Percentiles rank a stretch among this genome's conserved stretches.
Evolutionary conservation across 2,797 vertebrate species (phyloP).

Genomic region (Graptemys geographica): DNA sequence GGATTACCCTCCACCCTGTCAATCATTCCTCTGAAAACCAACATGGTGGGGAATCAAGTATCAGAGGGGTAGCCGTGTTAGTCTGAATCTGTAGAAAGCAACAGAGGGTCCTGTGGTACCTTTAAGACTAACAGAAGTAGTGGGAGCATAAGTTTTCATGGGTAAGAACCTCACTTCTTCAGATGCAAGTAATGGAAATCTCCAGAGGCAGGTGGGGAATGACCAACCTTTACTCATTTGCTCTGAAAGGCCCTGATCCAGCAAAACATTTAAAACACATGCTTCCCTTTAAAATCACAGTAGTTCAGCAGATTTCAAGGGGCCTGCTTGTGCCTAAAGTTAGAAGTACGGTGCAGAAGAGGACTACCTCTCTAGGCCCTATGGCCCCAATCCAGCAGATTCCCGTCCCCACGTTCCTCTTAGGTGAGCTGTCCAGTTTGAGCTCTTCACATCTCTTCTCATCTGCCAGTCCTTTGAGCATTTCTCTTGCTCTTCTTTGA

Average conservation of each 20-base stretch:
- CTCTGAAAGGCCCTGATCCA: not conserved
- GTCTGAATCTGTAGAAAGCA: too few species aligned
- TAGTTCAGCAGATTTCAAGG: not conserved
- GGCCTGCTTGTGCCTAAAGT: not conserved
- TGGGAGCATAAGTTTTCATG: too few species aligned
- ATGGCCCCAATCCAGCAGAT: not conserved
- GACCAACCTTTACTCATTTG: not conserved
- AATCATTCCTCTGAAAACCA: not conserved
- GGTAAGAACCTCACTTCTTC: too few species aligned
- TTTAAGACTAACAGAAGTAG: too few species aligned
- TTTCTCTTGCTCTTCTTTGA: not conserved
- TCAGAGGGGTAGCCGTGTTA: too few species aligned
- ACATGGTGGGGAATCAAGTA: not conserved
- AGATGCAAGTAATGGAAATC: too few species aligned
- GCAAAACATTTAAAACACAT: not conserved
- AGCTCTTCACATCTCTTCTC: not conserved
- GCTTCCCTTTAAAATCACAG: not conserved
- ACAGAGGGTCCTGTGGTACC: too few species aligned
- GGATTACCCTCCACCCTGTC: not conserved
- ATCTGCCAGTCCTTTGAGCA: not conserved
- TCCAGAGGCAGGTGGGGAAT: not conserved
- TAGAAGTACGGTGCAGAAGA: not conserved
- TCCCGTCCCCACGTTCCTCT: not conserved
- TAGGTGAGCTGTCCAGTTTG: not conserved
- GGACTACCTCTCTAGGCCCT: not conserved